Conservation (phyloP, 2,797 vertebrate species). For the Philypnodon macrostomus region DNA sequence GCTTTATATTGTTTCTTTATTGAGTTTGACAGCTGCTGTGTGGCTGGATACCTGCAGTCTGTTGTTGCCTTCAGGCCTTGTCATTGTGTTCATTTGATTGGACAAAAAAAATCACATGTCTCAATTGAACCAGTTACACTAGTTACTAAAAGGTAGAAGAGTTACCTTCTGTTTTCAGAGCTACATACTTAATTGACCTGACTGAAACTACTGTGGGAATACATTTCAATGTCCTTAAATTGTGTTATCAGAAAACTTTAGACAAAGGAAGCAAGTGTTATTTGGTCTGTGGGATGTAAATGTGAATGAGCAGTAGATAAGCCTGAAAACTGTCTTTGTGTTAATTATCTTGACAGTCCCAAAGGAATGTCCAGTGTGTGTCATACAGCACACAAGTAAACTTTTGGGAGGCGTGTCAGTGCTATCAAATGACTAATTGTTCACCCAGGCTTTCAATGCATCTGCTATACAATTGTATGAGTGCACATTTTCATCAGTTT, state of each 20-base stretch:
- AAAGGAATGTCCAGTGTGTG: conserved; percentile 16
- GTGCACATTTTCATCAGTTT: conserved; percentile 23
- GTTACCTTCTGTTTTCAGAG: background rate
- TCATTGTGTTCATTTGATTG: conserved; percentile 18
- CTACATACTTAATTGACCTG: too few species aligned
- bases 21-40: too few species aligned
- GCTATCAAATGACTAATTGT: conserved; percentile 44
- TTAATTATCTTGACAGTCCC: conserved; percentile 31
- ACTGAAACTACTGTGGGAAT: too few species aligned
- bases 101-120: background rate
- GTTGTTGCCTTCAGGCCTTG: conserved; percentile 19
- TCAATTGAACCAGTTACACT: conserved; percentile 22
- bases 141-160: conserved; percentile 1
- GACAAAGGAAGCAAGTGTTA: conserved; percentile 5
- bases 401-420: conserved; percentile 32
- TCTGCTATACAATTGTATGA: conserved; percentile 25
- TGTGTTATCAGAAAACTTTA: conserved; percentile 3
- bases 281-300: conserved; percentile 1
- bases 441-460: conserved; percentile 32
- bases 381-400: conserved; percentile 22
- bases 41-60: conserved; percentile 5
- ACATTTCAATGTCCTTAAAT: background rate
- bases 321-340: background rate
- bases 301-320: conserved; percentile 19
- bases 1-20: too few species aligned